Conservation (phyloP, 2,888 invertebrate genomes). For the Stratiomys singularior region DNA sequence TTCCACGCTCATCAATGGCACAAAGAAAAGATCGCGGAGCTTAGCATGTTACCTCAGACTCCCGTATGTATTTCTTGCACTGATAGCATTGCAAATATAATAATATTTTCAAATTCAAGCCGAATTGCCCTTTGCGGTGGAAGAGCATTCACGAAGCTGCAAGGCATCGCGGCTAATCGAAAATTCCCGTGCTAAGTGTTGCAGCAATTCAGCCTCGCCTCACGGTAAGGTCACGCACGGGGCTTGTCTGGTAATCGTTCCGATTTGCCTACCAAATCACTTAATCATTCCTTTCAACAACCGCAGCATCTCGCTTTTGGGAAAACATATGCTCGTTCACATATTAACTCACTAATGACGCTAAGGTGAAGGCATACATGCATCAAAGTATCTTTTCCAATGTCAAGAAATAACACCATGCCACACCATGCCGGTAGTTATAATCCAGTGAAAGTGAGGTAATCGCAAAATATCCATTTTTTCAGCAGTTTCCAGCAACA, state of each 20-base stretch:
- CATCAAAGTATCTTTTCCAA: slow-evolving; percentile 4
- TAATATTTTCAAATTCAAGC: too few relatives aligned
- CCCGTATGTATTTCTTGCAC: too few relatives aligned
- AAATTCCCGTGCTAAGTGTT: background rate
- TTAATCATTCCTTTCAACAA: slow-evolving; percentile 4
- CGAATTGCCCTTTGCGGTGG: too few relatives aligned
- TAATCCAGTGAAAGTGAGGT: slow-evolving; percentile 15
- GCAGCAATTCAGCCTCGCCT: background rate
- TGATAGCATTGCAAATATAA: too few relatives aligned
- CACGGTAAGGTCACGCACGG: too few relatives aligned
- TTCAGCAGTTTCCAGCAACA: background rate
- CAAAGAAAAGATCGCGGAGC: background rate
- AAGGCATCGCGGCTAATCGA: too few relatives aligned
- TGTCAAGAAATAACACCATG: background rate
- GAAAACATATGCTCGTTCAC: slow-evolving; percentile 22
- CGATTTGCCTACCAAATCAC: background rate
- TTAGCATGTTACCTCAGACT: background rate
- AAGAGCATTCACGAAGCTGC: too few relatives aligned
- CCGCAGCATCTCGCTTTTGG: background rate
- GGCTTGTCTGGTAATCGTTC: too few relatives aligned
- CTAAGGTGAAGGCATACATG: slow-evolving; percentile 25
- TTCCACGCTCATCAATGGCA: background rate
- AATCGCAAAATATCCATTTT: slow-evolving; percentile 3
- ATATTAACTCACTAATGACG: slow-evolving; percentile 23
- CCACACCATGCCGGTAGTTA: background rate